phyloP scores from a whole-genome alignment of 2,113 vertebrate species.

The Strigops habroptila region DNA sequence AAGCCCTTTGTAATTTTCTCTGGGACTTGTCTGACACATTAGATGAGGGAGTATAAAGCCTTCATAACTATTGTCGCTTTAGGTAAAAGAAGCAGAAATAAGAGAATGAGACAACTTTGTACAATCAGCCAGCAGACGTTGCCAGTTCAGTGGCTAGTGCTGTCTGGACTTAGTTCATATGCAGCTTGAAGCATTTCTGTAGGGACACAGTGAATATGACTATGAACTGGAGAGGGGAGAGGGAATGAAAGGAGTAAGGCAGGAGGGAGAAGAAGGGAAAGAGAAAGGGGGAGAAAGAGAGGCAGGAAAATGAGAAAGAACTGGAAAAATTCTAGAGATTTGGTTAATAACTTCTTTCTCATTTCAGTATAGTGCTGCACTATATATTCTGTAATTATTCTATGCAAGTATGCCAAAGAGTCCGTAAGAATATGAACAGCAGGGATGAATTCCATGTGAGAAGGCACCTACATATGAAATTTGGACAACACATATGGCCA shows the following conservation, averaged over 20 bases:
- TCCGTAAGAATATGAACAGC: not conserved
- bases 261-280: not conserved
- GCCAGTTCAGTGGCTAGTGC: conserved; percentile 20
- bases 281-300: not conserved
- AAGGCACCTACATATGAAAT: not conserved
- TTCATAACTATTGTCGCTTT: not conserved
- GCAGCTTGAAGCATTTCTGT: not conserved
- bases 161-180: not conserved
- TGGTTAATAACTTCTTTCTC: not conserved
- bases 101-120: conserved; percentile 37
- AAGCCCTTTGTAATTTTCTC: not conserved
- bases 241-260: not conserved
- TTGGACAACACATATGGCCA: not conserved
- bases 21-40: not conserved
- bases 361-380: not conserved
- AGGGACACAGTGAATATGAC: not conserved
- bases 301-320: not conserved
- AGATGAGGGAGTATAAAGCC: not conserved
- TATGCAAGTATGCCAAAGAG: not conserved
- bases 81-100: conserved; percentile 45
- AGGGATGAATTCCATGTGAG: not conserved
- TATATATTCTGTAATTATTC: not conserved
- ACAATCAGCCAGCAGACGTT: not conserved
- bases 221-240: not conserved
- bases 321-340: not conserved